phyloP scores from a whole-genome alignment of 2,888 invertebrate species.

The Idaea straminata region DNA sequence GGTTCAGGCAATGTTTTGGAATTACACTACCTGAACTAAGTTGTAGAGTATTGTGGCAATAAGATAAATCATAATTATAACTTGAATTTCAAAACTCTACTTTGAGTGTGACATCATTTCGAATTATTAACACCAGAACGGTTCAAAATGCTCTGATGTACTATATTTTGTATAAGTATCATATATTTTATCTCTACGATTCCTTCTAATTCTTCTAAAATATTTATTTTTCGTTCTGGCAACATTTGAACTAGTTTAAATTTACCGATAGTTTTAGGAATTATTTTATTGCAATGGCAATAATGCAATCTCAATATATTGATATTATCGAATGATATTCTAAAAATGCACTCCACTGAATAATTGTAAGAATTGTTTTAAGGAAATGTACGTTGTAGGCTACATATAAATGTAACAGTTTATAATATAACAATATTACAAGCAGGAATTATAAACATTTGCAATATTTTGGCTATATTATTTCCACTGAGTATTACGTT shows the following conservation, averaged over 20 bases:
- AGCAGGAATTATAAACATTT: constrained; percentile 30
- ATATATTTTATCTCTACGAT: background rate
- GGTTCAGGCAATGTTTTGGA: too few relatives aligned
- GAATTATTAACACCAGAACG: too few relatives aligned
- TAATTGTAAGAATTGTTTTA: background rate
- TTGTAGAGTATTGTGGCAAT: too few relatives aligned
- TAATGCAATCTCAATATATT: constrained; percentile 4
- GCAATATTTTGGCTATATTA: constrained; percentile 21
- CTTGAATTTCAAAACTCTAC: too few relatives aligned
- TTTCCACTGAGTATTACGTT: background rate
- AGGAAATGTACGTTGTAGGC: constrained; percentile 17
- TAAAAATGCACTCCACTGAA: constrained; percentile 4
- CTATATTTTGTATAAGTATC: background rate
- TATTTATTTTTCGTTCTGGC: background rate
- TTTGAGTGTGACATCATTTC: too few relatives aligned
- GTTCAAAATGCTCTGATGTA: too few relatives aligned
- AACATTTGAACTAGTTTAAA: background rate
- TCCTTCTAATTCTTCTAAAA: background rate
- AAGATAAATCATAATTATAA: too few relatives aligned
- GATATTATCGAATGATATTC: constrained; percentile 7
- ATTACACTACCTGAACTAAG: too few relatives aligned
- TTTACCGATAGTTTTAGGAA: background rate
- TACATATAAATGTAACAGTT: constrained; percentile 22
- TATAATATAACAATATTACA: constrained; percentile 24
- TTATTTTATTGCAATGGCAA: constrained; percentile 1